These are phyloP conservation scores for Hipparchia semele DNA, from an alignment of 2,888 invertebrate genomes.

Conservation along the genomic window DNA sequence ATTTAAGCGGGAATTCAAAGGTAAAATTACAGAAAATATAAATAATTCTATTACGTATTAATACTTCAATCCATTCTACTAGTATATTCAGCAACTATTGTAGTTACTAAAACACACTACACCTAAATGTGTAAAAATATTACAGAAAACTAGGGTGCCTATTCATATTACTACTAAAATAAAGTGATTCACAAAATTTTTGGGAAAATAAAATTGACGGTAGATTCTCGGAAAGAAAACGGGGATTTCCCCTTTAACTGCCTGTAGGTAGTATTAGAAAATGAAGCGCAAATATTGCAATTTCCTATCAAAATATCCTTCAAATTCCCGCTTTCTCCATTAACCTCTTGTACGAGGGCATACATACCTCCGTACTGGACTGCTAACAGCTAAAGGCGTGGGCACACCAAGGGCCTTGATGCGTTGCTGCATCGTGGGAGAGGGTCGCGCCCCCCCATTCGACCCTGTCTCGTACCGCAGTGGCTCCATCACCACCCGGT, in stretches of 20 bases:
- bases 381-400: constrained; percentile 93
- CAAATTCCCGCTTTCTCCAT: constrained; percentile 13
- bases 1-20: constrained; percentile 29
- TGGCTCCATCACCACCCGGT: constrained; percentile 80
- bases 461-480: constrained; percentile 70
- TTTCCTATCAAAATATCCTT: neutral
- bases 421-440: constrained; percentile 95
- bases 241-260: neutral
- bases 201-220: neutral
- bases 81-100: no score
- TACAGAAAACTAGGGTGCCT: neutral
- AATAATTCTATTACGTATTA: neutral
- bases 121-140: neutral
- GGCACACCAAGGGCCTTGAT: constrained; percentile 95
- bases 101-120: no score
- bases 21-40: neutral
- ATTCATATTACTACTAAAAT: neutral
- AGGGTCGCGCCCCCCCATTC: constrained; percentile 79
- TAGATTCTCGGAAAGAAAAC: neutral
- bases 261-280: no score
- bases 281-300: neutral
- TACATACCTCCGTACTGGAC: constrained; percentile 92
- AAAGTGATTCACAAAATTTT: neutral
- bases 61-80: no score
- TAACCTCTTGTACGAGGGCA: neutral